Percentiles rank a stretch among this genome's conserved stretches.
Evolutionary conservation across 2,113 vertebrate genomes (phyloP).

Genomic region (Anguilla rostrata): DNA sequence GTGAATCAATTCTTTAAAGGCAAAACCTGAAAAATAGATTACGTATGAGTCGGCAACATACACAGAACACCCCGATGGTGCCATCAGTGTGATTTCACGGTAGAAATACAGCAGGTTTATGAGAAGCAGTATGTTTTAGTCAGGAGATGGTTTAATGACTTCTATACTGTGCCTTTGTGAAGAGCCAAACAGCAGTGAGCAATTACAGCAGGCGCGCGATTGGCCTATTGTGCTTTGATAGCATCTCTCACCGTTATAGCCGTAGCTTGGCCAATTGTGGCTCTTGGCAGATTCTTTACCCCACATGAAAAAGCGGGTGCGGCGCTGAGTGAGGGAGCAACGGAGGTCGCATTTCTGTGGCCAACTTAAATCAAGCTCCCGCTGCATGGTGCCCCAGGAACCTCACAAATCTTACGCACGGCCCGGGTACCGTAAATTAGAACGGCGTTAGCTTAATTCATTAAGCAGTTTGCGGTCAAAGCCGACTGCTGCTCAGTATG

Average conservation of each 20-base stretch:
- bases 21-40: not conserved
- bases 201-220: slow-evolving; percentile 54
- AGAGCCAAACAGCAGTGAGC: slow-evolving; percentile 66
- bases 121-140: slow-evolving; percentile 38
- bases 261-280: slow-evolving; percentile 59
- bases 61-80: not conserved
- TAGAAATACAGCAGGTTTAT: slow-evolving; percentile 43
- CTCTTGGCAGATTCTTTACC: slow-evolving; percentile 62
- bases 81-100: slow-evolving; percentile 20
- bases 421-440: slow-evolving; percentile 55
- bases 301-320: slow-evolving; percentile 62
- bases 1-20: not conserved
- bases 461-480: slow-evolving; percentile 13
- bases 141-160: slow-evolving; percentile 40
- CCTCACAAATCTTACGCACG: slow-evolving; percentile 54
- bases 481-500: slow-evolving; percentile 6
- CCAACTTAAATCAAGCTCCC: slow-evolving; percentile 49
- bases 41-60: not conserved
- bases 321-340: slow-evolving; percentile 54
- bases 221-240: slow-evolving; percentile 59
- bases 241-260: slow-evolving; percentile 61
- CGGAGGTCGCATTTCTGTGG: slow-evolving; percentile 48
- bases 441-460: slow-evolving; percentile 48
- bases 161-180: slow-evolving; percentile 40
- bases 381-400: slow-evolving; percentile 58